Evolutionary conservation across 92 coral and sea anemone genomes (phyloP).

Genomic region (Desmophyllum pertusum): DNA sequence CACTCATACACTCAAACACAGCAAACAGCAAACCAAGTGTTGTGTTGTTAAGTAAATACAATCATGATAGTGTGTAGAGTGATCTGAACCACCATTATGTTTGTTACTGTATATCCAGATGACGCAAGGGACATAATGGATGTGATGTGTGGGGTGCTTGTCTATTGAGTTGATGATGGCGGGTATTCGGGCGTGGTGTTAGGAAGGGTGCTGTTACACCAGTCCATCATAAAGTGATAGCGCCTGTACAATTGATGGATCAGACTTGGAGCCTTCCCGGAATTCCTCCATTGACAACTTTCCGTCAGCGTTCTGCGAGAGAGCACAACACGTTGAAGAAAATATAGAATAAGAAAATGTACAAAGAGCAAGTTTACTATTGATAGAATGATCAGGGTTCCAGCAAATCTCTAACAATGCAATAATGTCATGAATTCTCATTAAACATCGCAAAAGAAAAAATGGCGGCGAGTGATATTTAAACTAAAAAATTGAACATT

Average conservation of each 20-base stretch:
- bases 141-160: not conserved
- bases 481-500: no score
- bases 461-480: no score
- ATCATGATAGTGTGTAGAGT: not conserved
- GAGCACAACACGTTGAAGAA: not conserved
- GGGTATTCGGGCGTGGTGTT: not conserved
- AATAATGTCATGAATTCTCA: no score
- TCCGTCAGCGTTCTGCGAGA: constrained; percentile 88
- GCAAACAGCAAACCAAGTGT: not conserved
- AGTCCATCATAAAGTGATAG: constrained; percentile 91
- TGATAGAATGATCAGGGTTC: not conserved
- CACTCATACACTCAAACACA: not conserved
- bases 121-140: not conserved
- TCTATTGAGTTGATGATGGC: not conserved
- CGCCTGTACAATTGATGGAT: constrained; percentile 98
- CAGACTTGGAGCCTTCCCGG: constrained; percentile 97
- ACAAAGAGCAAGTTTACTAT: not conserved
- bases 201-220: constrained; percentile 38
- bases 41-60: not conserved
- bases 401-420: no score
- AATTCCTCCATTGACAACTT: constrained; percentile 96
- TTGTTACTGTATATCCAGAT: constrained; percentile 7
- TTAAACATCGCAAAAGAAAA: no score
- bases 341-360: not conserved
- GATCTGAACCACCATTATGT: not conserved